Evolutionary conservation across 2,888 invertebrate genomes (phyloP), one percentile per base, ranked within the genome.

Genomic region (Microctonus hyperodae): DNA sequence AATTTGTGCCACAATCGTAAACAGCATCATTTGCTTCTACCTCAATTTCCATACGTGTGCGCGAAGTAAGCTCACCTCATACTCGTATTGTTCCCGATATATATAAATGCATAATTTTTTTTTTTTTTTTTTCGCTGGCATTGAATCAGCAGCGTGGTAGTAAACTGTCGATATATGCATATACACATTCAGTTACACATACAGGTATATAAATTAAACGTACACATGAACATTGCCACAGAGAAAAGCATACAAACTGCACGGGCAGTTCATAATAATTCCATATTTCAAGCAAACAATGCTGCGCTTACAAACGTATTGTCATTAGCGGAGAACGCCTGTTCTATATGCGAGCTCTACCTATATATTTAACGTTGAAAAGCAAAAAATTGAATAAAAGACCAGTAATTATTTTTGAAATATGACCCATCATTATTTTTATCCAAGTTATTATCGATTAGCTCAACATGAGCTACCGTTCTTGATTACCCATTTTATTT

Each of bases 21-120:
- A 72, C 73, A 70, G 68, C 70, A 71, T 73, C 69, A 71, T 73
- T 73, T 73, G 71, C 69, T 70, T 67, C 65, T 70, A 67, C 57
- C 70, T 61, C 65, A 67, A 72, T 73, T 72, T 73, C 70, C 70
- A 71, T 70, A 72, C 67, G 62, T 51, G 53, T 64, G 59, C 64
- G 59, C 63, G 63, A 61, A 55, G 57, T 61, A 57, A 40, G 44
- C 64, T 22, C 23, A 20, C 33, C 23, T 51, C 61, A 16, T 22
- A 35, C 56, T 65, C 60, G 31, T 61, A 69, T 69, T 65, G 62
- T 66, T 61, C 55, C 25, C 55, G 48, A 56, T 44, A 65, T 55
- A n/a, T n/a, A n/a, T n/a, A n/a, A 7, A 5, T 13, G 28, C 44
- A 60, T 60, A 44, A 59, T 56, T 44, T n/a, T 28, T 44, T 55